These are phyloP conservation scores for Litoditis marina DNA, from an alignment of 2,888 invertebrate species.

Conservation along the genomic window DNA sequence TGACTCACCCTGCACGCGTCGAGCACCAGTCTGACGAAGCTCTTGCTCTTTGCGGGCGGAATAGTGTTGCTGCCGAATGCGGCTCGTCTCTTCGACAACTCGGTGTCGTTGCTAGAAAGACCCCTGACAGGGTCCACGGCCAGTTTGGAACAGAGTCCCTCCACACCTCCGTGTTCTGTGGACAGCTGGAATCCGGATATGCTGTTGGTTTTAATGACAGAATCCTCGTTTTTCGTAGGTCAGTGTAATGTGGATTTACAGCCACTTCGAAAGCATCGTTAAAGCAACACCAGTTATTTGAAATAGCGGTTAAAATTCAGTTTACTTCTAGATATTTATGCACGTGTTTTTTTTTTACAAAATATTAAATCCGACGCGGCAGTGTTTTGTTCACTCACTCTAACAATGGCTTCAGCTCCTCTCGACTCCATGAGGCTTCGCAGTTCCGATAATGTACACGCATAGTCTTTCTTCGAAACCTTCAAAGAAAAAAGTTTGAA, in stretches of 20 bases:
- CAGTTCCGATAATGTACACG: slow-evolving; percentile 81
- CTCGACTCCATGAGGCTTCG: slow-evolving; percentile 97
- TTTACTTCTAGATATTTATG: too few species aligned
- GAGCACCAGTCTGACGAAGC: slow-evolving; percentile 47
- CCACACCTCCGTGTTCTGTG: slow-evolving; percentile 53
- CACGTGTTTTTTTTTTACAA: too few species aligned
- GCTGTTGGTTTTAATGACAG: not conserved
- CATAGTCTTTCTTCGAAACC: slow-evolving; percentile 33
- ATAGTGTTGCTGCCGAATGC: slow-evolving; percentile 57
- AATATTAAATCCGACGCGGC: too few species aligned
- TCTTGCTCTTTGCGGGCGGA: slow-evolving; percentile 53
- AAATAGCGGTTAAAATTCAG: too few species aligned
- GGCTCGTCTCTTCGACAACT: slow-evolving; percentile 41
- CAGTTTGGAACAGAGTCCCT: slow-evolving; percentile 51
- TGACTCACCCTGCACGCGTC: slow-evolving; percentile 50
- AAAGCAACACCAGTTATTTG: too few species aligned
- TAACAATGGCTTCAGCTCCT: slow-evolving; percentile 86
- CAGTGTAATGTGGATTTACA: too few species aligned
- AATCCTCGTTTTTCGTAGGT: too few species aligned
- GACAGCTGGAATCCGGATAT: slow-evolving; percentile 41
- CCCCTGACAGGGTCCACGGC: slow-evolving; percentile 52
- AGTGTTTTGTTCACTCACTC: slow-evolving; percentile 67
- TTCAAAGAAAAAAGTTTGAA: slow-evolving; percentile 20
- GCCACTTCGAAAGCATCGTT: too few species aligned
- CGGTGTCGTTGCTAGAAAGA: slow-evolving; percentile 43